These are phyloP conservation scores for Heteractis magnifica DNA, from an alignment of 92 coral and sea anemone genomes.

Conservation along the genomic window DNA sequence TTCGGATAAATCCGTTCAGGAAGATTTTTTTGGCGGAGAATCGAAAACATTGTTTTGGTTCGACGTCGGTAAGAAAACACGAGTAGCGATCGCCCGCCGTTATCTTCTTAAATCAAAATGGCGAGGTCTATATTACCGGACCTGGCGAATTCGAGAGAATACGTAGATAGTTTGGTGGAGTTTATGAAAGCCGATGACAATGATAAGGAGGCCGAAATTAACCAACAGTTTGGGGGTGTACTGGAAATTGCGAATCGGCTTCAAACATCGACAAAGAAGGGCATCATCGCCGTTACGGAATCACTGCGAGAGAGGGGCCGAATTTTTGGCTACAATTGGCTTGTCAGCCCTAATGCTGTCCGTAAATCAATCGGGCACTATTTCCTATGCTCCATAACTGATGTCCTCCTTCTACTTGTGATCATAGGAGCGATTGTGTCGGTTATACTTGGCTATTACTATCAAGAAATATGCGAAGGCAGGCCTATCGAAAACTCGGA, in stretches of 20 bases:
- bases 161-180: conserved; percentile 27
- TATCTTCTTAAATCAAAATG: neutral
- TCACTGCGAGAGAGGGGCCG: conserved; percentile 49
- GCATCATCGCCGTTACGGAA: conserved; percentile 61
- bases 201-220: conserved; percentile 43
- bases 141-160: conserved; percentile 24
- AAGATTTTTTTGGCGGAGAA: neutral
- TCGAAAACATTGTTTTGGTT: neutral
- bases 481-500: conserved; percentile 39
- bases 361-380: conserved; percentile 45
- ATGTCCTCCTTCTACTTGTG: conserved; percentile 49
- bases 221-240: conserved; percentile 61
- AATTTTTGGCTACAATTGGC: conserved; percentile 57
- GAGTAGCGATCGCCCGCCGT: neutral
- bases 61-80: too few relatives aligned
- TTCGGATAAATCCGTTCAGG: neutral
- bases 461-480: conserved; percentile 71
- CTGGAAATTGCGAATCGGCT: conserved; percentile 51
- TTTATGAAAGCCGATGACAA: conserved; percentile 51
- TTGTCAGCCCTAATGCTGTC: neutral
- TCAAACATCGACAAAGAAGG: conserved; percentile 76
- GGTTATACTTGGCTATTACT: conserved; percentile 57
- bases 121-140: conserved; percentile 27
- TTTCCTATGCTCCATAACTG: conserved; percentile 60
- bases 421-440: conserved; percentile 58